Conservation (phyloP, 2,888 invertebrate genomes). For the Diplazon laetatorius region DNA sequence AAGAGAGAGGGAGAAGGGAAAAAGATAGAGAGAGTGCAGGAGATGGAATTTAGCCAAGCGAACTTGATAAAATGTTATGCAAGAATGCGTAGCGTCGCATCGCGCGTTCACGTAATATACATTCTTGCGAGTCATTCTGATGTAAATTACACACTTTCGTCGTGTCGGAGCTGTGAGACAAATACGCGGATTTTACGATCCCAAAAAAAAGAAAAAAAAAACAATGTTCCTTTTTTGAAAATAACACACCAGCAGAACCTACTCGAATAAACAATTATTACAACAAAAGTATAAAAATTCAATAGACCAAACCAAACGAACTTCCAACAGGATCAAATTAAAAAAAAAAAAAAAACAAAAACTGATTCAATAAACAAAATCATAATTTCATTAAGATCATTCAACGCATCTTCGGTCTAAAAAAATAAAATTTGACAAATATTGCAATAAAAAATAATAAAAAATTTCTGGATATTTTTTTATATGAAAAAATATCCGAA, state of each 20-base stretch:
- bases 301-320: not conserved
- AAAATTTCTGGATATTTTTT: no score
- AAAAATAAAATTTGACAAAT: no score
- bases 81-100: slow-evolving; percentile 29
- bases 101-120: slow-evolving; percentile 18
- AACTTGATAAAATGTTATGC: slow-evolving; percentile 42
- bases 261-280: not conserved
- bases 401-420: not conserved
- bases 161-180: not conserved
- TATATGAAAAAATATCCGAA: no score
- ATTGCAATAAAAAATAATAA: no score
- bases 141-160: not conserved
- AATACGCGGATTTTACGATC: not conserved
- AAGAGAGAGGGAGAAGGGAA: slow-evolving; percentile 27
- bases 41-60: slow-evolving; percentile 35
- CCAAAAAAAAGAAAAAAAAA: not conserved
- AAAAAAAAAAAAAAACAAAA: not conserved
- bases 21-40: not conserved
- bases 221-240: not conserved
- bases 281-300: not conserved
- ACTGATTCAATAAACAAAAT: not conserved
- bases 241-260: not conserved
- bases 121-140: slow-evolving; percentile 17
- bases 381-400: not conserved
- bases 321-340: not conserved